A percentile compares a stretch with the other conserved stretches of the same genome.
These are phyloP conservation scores for Oophaga pumilio DNA, from an alignment of 2,113 vertebrate genomes.

Conservation along the genomic window DNA sequence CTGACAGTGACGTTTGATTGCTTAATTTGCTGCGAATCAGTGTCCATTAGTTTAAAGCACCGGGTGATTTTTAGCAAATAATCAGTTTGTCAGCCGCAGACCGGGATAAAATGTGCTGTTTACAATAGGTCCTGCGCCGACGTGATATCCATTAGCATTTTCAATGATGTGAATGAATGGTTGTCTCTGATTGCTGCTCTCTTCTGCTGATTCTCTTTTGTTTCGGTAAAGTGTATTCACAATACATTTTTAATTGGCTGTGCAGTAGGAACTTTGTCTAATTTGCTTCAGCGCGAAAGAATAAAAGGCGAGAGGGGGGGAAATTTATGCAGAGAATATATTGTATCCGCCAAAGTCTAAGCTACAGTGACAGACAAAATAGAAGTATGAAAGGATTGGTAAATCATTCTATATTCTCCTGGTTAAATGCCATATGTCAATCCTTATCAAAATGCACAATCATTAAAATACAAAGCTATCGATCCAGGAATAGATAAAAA, in stretches of 20 bases:
- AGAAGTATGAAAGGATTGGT: constrained; percentile 38
- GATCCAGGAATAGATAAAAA: constrained; percentile 17
- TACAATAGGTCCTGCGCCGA: constrained; percentile 43
- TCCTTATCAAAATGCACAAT: constrained; percentile 29
- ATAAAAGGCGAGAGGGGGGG: constrained; percentile 9
- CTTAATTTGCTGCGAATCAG: constrained; percentile 55
- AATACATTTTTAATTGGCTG: constrained; percentile 58
- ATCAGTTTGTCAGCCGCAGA: constrained; percentile 54
- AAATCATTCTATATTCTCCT: constrained; percentile 38
- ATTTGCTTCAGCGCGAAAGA: constrained; percentile 43
- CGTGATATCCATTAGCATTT: constrained; percentile 52
- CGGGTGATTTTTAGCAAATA: constrained; percentile 49
- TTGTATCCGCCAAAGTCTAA: constrained; percentile 42
- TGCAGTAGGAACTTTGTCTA: constrained; percentile 51
- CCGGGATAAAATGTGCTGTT: neutral
- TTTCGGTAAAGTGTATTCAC: constrained; percentile 50
- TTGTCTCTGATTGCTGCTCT: constrained; percentile 47
- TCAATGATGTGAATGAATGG: constrained; percentile 45
- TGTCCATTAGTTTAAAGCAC: constrained; percentile 49
- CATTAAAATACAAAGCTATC: constrained; percentile 21
- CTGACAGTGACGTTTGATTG: constrained; percentile 52
- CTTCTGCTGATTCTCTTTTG: constrained; percentile 56
- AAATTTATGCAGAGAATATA: constrained; percentile 50
- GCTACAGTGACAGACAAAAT: constrained; percentile 15
- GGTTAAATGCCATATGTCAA: constrained; percentile 50